Conservation (phyloP, 2,113 vertebrate genomes). For the Carlito syrichta region DNA sequence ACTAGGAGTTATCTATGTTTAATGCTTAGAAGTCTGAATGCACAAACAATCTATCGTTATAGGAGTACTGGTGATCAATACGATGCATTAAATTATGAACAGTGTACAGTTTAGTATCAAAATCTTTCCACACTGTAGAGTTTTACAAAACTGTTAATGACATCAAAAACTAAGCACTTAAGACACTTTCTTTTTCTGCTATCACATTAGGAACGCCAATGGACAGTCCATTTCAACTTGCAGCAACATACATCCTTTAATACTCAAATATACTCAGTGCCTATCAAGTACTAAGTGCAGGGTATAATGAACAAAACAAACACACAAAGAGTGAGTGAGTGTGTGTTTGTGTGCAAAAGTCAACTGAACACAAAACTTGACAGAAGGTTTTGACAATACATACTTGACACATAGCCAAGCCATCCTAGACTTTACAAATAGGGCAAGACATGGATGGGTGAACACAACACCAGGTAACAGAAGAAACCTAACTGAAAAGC, state of each 20-base stretch:
- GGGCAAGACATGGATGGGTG: background rate
- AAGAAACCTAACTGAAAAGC: background rate
- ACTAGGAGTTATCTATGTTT: conserved; percentile 89
- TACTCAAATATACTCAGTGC: background rate
- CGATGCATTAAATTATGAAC: conserved; percentile 91
- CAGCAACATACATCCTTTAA: too few relatives aligned
- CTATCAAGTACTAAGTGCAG: background rate
- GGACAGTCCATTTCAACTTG: conserved; percentile 89
- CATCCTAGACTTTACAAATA: background rate
- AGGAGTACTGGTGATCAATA: conserved; percentile 89
- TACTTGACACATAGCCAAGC: background rate
- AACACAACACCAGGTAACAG: background rate
- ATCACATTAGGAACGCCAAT: conserved; percentile 89
- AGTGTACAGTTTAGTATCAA: conserved; percentile 92
- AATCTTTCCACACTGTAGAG: conserved; percentile 90
- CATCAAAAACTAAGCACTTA: conserved; percentile 91
- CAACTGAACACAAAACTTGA: background rate
- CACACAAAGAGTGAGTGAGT: background rate
- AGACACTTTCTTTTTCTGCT: conserved; percentile 87
- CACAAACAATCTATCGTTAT: conserved; percentile 91
- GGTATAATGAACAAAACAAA: background rate
- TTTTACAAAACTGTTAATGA: conserved; percentile 91
- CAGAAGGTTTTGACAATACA: background rate
- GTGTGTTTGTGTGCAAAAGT: background rate
- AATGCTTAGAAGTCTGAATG: conserved; percentile 92